Evolutionary conservation across 2,113 vertebrate species (phyloP).

Genomic region (Miniopterus natalensis): DNA sequence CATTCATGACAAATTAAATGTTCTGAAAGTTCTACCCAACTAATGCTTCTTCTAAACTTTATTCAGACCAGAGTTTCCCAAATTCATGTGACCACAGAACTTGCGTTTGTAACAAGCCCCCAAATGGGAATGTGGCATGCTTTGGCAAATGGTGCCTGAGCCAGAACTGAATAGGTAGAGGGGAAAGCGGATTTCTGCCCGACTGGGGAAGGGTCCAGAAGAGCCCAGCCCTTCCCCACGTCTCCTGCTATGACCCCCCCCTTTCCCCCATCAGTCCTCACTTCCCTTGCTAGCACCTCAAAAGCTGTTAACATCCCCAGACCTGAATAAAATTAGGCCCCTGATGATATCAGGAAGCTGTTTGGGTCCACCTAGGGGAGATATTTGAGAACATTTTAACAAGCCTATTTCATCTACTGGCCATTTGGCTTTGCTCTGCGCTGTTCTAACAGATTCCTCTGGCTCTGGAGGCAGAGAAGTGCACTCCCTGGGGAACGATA

Average conservation of each 20-base stretch:
- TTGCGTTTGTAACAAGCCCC: neutral
- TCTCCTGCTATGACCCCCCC: neutral
- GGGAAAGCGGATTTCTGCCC: neutral
- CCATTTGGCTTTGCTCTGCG: slow-evolving; percentile 35
- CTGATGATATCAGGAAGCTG: neutral
- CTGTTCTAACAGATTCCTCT: slow-evolving; percentile 1
- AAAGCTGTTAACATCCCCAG: neutral
- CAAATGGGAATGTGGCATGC: neutral
- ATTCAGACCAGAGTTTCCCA: neutral
- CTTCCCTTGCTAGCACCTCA: neutral
- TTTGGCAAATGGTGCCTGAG: neutral
- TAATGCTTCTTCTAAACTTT: neutral
- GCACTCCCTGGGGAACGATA: neutral
- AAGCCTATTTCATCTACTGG: slow-evolving; percentile 53
- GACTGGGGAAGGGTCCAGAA: neutral
- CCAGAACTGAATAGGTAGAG: neutral
- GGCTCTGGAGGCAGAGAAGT: neutral
- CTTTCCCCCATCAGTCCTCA: neutral
- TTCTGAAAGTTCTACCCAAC: neutral
- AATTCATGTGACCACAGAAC: neutral
- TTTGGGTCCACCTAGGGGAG: neutral
- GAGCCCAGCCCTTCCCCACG: neutral
- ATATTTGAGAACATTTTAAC: slow-evolving; percentile 51
- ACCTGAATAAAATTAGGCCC: neutral
- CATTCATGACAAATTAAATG: neutral